Percentiles rank a stretch among this genome's conserved stretches.
Evolutionary conservation across 1,140 invertebrate species (phyloP).

Genomic region (Halesus radiatus): DNA sequence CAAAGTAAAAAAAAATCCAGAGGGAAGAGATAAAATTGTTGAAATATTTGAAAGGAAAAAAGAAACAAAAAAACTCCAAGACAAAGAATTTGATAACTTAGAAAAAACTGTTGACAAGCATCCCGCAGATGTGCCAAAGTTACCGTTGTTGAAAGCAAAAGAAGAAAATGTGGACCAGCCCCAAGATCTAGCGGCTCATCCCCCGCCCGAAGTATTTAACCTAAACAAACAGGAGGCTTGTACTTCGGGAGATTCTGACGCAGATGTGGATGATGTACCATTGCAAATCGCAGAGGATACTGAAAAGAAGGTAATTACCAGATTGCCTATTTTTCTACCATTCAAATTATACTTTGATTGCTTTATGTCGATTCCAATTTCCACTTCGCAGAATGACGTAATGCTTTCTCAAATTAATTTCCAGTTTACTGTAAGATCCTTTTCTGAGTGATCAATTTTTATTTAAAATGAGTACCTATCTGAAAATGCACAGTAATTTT

Average conservation of each 20-base stretch:
- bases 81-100: background rate
- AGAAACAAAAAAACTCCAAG: background rate
- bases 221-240: constrained; percentile 40
- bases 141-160: background rate
- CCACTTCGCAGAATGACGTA: too few relatives aligned
- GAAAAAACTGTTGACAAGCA: background rate
- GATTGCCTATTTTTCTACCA: too few relatives aligned
- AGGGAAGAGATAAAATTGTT: background rate
- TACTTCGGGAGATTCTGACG: constrained; percentile 48
- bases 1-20: background rate
- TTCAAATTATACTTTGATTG: too few relatives aligned
- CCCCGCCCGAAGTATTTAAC: background rate
- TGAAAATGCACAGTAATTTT: too few relatives aligned
- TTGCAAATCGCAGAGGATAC: constrained; percentile 23
- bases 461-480: too few relatives aligned
- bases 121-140: background rate
- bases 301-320: constrained; percentile 12
- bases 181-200: background rate
- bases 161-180: background rate
- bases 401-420: too few relatives aligned
- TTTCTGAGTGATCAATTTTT: too few relatives aligned
- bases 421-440: too few relatives aligned
- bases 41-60: too few relatives aligned
- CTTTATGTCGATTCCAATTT: too few relatives aligned
- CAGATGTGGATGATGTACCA: constrained; percentile 25